phyloP scores from a whole-genome alignment of 2,797 vertebrate genomes.

The Gallinago solitaria region DNA sequence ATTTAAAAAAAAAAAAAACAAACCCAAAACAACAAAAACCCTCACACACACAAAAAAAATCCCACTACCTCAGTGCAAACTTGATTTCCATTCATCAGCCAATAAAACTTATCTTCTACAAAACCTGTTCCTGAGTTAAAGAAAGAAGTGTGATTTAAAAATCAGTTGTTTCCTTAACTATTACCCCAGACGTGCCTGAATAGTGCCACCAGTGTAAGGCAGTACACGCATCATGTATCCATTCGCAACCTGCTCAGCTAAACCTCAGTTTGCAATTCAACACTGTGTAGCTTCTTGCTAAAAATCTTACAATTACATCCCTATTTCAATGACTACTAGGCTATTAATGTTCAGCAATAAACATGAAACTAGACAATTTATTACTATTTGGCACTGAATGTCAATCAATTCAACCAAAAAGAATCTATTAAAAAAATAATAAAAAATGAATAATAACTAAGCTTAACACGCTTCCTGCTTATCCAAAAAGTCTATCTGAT shows the following conservation, averaged over 20 bases:
- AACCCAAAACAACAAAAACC: background rate
- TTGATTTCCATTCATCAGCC: background rate
- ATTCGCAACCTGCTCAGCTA: background rate
- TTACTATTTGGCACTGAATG: constrained; percentile 24
- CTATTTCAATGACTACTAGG: constrained; percentile 17
- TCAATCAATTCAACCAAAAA: constrained; percentile 44
- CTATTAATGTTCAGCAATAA: constrained; percentile 57
- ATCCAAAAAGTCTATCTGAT: background rate
- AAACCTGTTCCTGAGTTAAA: background rate
- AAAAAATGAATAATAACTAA: background rate
- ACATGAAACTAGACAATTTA: constrained; percentile 55
- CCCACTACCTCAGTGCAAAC: background rate
- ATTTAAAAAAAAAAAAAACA: too few species aligned
- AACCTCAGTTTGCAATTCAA: background rate
- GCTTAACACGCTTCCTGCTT: background rate
- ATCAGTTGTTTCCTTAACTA: background rate
- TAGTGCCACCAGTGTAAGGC: background rate
- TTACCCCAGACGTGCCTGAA: background rate
- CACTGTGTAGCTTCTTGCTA: background rate
- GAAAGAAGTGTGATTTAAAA: background rate
- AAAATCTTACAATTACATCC: constrained; percentile 17
- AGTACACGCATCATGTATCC: background rate
- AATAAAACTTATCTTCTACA: background rate
- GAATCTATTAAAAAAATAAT: constrained; percentile 4
- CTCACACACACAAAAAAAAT: background rate